A percentile compares a stretch with the other conserved stretches of the same genome.
These are phyloP conservation scores for Onthophagus taurus DNA, from an alignment of 1,140 invertebrate species.

Conservation along the genomic window DNA sequence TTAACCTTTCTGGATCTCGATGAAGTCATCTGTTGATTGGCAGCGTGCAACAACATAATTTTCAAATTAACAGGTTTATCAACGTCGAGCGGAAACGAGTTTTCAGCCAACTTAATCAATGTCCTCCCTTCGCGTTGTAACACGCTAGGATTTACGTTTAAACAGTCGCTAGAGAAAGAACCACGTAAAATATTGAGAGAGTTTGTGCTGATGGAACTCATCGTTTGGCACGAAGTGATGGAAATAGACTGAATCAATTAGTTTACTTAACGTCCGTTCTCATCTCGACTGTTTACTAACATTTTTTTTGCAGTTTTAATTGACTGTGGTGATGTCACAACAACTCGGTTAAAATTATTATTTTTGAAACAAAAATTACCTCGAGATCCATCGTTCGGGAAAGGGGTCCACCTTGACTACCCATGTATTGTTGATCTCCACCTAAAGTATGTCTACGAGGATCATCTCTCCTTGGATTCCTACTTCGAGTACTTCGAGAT, in stretches of 20 bases:
- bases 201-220: too few relatives aligned
- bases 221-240: too few relatives aligned
- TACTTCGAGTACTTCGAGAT: conserved; percentile 40
- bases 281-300: too few relatives aligned
- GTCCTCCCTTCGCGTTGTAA: conserved; percentile 7
- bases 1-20: conserved; percentile 26
- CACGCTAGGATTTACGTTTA: too few relatives aligned
- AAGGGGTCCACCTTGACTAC: conserved; percentile 45
- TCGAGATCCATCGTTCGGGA: conserved; percentile 60
- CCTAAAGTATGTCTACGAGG: conserved; percentile 58
- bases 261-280: too few relatives aligned
- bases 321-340: too few relatives aligned
- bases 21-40: conserved; percentile 23
- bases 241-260: too few relatives aligned
- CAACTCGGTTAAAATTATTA: too few relatives aligned
- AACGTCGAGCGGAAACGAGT: conserved; percentile 24
- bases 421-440: conserved; percentile 51
- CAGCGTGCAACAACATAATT: conserved; percentile 27
- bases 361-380: too few relatives aligned
- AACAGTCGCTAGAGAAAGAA: too few relatives aligned
- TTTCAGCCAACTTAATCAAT: conserved; percentile 24
- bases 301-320: too few relatives aligned
- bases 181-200: too few relatives aligned
- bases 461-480: conserved; percentile 50
- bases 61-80: conserved; percentile 29